Percentiles rank a stretch among this genome's conserved stretches.
Conservation (phyloP, 2,888 invertebrate genomes). For the Plutella xylostella region DNA sequence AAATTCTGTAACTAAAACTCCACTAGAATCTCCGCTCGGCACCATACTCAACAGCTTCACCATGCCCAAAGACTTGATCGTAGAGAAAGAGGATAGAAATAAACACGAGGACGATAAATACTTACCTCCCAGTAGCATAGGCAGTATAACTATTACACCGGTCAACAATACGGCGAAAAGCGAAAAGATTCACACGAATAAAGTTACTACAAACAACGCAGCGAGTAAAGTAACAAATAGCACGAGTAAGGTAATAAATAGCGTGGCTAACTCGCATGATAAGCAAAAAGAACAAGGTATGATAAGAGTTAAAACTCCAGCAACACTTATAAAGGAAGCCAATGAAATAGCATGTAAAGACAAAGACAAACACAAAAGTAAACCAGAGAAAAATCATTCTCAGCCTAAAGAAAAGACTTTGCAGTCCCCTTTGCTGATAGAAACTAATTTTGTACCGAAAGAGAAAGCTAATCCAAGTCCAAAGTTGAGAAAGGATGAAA, state of each 20-base stretch:
- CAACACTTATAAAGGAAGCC: slow-evolving; percentile 30
- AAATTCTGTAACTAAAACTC: slow-evolving; percentile 14
- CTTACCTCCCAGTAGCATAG: slow-evolving; percentile 50
- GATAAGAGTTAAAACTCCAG: slow-evolving; percentile 56
- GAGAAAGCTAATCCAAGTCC: slow-evolving; percentile 40
- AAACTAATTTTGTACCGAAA: slow-evolving; percentile 37
- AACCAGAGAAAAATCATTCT: slow-evolving; percentile 20
- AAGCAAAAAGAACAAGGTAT: slow-evolving; percentile 33
- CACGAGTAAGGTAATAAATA: too few species aligned
- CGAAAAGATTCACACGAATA: slow-evolving; percentile 31
- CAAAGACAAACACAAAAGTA: slow-evolving; percentile 16
- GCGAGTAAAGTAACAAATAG: too few species aligned
- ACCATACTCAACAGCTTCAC: slow-evolving; percentile 34
- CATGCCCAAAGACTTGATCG: slow-evolving; percentile 41
- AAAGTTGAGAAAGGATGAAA: slow-evolving; percentile 34
- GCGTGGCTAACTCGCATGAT: slow-evolving; percentile 15
- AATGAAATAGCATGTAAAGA: slow-evolving; percentile 51
- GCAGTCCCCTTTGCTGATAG: slow-evolving; percentile 39
- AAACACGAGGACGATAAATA: slow-evolving; percentile 40
- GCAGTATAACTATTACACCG: slow-evolving; percentile 60
- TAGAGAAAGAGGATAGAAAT: slow-evolving; percentile 28
- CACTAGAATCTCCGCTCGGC: slow-evolving; percentile 20
- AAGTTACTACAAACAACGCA: slow-evolving; percentile 14
- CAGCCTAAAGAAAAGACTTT: slow-evolving; percentile 28
- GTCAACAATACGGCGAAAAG: slow-evolving; percentile 30